Percentiles rank a stretch among this genome's conserved stretches.
Evolutionary conservation across 2,113 vertebrate genomes (phyloP).

Genomic region (Alectura lathami): DNA sequence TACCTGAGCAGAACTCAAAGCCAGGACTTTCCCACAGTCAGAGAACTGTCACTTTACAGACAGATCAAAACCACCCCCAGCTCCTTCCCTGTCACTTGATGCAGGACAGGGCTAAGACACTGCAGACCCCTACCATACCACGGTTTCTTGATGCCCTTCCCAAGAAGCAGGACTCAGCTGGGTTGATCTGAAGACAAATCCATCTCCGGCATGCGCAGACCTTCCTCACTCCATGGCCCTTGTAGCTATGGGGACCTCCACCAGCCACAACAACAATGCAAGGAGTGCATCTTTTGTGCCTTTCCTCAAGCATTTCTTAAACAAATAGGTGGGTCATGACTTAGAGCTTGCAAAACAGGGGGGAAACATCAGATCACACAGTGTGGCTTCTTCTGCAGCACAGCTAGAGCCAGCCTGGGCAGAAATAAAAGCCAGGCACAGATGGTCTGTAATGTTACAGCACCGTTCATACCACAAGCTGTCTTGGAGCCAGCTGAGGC

Average conservation of each 20-base stretch:
- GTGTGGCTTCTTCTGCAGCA: not conserved
- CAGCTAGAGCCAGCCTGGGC: not conserved
- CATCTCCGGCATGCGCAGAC: not conserved
- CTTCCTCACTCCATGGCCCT: rapidly evolving
- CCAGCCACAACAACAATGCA: not conserved
- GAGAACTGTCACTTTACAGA: not conserved
- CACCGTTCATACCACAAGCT: rapidly evolving
- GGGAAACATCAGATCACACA: not conserved
- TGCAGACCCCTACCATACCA: rapidly evolving
- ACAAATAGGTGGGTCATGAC: not conserved
- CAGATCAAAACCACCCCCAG: not conserved
- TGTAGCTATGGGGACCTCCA: rapidly evolving
- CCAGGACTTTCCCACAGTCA: not conserved
- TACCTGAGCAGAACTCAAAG: not conserved
- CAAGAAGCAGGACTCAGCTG: not conserved
- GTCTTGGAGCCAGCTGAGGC: not conserved
- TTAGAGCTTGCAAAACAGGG: not conserved
- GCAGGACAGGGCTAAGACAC: not conserved
- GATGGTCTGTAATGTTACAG: not conserved
- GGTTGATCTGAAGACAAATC: not conserved
- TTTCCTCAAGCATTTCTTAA: not conserved
- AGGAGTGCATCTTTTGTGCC: not conserved
- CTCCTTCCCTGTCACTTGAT: not conserved
- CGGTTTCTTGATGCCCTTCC: not conserved
- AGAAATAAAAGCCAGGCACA: not conserved